Conservation (phyloP, 1,140 invertebrate genomes). For the Pristionchus pacificus region DNA sequence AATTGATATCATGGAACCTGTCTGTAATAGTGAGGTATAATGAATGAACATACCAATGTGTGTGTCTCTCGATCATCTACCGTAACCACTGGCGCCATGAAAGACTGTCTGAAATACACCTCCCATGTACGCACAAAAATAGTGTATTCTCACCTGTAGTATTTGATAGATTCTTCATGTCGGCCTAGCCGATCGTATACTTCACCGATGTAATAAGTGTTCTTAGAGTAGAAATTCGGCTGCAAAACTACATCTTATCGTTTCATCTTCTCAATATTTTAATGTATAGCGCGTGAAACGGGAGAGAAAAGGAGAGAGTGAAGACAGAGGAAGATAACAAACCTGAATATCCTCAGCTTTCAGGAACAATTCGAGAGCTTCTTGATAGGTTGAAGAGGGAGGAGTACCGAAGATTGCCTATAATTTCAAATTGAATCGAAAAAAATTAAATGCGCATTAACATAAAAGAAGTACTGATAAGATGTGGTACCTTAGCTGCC, state of each 20-base stretch:
- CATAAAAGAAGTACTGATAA: not conserved
- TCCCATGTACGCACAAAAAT: not conserved
- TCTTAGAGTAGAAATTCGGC: conserved; percentile 52
- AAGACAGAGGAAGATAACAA: conserved; percentile 18
- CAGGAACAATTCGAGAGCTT: conserved; percentile 51
- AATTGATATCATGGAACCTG: not conserved
- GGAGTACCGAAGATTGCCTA: conserved; percentile 47
- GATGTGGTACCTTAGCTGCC: conserved; percentile 28
- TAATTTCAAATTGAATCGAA: too few relatives aligned
- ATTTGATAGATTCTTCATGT: conserved; percentile 39
- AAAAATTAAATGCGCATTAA: too few relatives aligned
- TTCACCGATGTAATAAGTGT: conserved; percentile 50
- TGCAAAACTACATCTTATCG: conserved; percentile 24
- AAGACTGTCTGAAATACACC: conserved; percentile 24
- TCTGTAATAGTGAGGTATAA: not conserved
- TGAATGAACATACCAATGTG: conserved; percentile 34
- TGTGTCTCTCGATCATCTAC: conserved; percentile 45
- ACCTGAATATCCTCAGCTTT: conserved; percentile 46
- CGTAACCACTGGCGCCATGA: conserved; percentile 46
- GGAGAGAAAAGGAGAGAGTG: conserved; percentile 1
- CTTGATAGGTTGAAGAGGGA: conserved; percentile 50
- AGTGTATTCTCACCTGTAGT: conserved; percentile 35
- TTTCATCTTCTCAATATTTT: not conserved
- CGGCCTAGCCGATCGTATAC: conserved; percentile 41
- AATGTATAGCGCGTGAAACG: not conserved